phyloP scores from a whole-genome alignment of 2,888 invertebrate genomes.

The Tenthredo livida region DNA sequence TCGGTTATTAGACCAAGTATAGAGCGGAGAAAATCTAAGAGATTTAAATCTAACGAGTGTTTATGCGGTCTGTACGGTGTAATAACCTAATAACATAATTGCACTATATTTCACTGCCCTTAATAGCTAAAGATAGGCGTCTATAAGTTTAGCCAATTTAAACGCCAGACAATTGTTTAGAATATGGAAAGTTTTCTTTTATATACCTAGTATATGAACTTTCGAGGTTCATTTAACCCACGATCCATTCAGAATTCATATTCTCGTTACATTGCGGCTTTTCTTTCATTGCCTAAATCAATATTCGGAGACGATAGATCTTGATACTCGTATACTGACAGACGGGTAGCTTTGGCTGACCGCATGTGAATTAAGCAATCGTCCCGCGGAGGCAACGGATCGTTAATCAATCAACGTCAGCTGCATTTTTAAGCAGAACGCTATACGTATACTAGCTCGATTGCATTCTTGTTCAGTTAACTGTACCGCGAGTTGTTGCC shows the following conservation, averaged over 20 bases:
- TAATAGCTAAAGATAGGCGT: conserved; percentile 7
- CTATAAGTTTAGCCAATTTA: neutral
- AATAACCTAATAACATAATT: conserved; percentile 47
- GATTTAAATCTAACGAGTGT: conserved; percentile 41
- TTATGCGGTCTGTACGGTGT: conserved; percentile 16
- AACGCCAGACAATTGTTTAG: neutral
- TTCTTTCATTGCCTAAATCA: conserved; percentile 60
- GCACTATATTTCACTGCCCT: neutral
- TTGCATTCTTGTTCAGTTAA: conserved; percentile 42
- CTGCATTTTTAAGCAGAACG: conserved; percentile 52
- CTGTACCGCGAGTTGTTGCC: conserved; percentile 18
- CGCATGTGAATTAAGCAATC: conserved; percentile 74
- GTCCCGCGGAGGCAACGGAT: conserved; percentile 65
- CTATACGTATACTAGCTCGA: conserved; percentile 6
- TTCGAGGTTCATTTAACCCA: neutral
- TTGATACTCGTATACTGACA: conserved; percentile 69
- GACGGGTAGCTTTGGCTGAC: conserved; percentile 67
- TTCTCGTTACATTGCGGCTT: neutral
- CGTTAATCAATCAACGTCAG: conserved; percentile 73
- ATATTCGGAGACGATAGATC: conserved; percentile 71
- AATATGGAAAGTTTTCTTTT: neutral
- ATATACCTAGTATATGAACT: neutral
- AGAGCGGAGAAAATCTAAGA: conserved; percentile 31
- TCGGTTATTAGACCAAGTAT: conserved; percentile 44
- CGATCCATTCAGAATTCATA: neutral